Base-by-base conservation (phyloP, 2,797 vertebrate species). In the Mormyrops attenuatus region DNA sequence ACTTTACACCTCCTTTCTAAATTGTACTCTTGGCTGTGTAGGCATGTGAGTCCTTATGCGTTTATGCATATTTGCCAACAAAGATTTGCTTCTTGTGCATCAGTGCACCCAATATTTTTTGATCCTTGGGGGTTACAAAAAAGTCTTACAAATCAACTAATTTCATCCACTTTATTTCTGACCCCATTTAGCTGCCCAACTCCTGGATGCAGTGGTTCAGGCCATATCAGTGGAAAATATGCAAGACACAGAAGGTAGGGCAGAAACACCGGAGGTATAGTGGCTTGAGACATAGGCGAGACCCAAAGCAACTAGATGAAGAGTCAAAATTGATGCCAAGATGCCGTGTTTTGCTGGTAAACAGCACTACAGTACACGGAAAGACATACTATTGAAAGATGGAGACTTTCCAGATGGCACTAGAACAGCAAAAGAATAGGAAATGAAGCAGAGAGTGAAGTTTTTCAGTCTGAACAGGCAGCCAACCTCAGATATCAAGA, bases 171-270 rank as follows among this genome's bases (percentile, higher is more conserved):
- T 95, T 90, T 88, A 90, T 90, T 87, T 94, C 84, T 93, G 93
- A 93, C 92, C 93, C 91, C 93, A 94, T 94, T 94, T 95, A 99
- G 98, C 97, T 99, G 98, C 94, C 98, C 98, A 92, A 99, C 98
- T 91, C 98, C 97, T 91, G 98, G 98, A 96, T 99, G 98, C 94
- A 97, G 97, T 1, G 98, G 98, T 95, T 97, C 97, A 66, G 98
- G 98, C 94, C 98, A 99, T 91, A 96, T 97, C 94, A 97, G 98
- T 95, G 98, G 97, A 93, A 99, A 98, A 96, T 99, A 99, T 92
- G 97, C 98, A 91, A 96, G 98, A 91, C 98, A 99, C 95, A 97
- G 98, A 95, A 99, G 98, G 98, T 99, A 96, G 96, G 97, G 91
- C 93, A 93, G 94, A 94, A 92, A 77, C 92, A 91, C 88, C 89